Evolutionary conservation across 1,140 invertebrate species (phyloP).

Genomic region (Megalonaias nervosa): DNA sequence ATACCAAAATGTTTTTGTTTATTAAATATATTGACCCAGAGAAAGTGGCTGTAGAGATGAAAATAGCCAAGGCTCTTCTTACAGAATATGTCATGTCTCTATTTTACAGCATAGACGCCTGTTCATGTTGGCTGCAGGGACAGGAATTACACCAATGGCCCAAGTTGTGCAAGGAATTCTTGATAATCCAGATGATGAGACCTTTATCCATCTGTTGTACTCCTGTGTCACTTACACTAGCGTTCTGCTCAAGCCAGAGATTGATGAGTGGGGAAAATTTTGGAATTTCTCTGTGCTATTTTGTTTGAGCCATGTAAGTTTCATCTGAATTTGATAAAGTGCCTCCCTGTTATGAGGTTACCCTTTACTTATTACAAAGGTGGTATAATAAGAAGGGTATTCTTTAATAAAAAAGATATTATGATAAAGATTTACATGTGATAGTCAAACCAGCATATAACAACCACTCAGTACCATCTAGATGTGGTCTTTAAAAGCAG

Average conservation of each 20-base stretch:
- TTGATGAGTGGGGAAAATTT: conserved; percentile 74
- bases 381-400: not conserved
- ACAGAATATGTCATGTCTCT: not conserved
- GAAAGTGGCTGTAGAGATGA: too few species aligned
- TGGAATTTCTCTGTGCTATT: conserved; percentile 81
- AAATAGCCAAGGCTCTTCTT: not conserved
- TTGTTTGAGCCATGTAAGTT: conserved; percentile 72
- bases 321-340: not conserved
- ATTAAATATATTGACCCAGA: too few species aligned
- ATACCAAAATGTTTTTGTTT: too few species aligned
- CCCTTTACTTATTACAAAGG: not conserved
- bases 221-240: conserved; percentile 73
- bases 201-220: conserved; percentile 75
- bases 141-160: conserved; percentile 80
- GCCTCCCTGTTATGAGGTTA: not conserved
- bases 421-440: not conserved
- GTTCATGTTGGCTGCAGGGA: conserved; percentile 80
- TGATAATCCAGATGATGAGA: conserved; percentile 78
- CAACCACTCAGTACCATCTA: not conserved
- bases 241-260: conserved; percentile 75
- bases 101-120: conserved; percentile 61
- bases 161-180: conserved; percentile 76
- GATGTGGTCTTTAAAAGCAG: not conserved
- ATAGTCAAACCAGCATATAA: not conserved
- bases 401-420: not conserved